Percentiles rank a stretch among this genome's conserved stretches.
phyloP scores from a whole-genome alignment of 2,797 vertebrate genomes.

The Microtus californicus region DNA sequence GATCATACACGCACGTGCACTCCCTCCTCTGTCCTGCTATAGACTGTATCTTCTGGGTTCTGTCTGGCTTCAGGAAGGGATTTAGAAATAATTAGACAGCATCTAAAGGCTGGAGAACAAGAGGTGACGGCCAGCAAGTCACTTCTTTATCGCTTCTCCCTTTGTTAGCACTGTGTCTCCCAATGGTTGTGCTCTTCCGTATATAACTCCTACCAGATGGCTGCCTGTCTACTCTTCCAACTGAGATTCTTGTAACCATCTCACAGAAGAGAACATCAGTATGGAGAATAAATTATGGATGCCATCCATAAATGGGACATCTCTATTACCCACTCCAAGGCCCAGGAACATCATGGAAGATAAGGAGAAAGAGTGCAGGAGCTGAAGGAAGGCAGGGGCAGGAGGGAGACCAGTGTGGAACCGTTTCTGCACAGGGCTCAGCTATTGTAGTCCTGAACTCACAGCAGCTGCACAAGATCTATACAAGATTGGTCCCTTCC shows the following conservation, averaged over 20 bases:
- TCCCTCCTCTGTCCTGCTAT: not conserved
- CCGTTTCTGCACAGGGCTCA: not conserved
- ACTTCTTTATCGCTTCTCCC: not conserved
- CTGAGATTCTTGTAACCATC: not conserved
- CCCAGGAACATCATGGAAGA: not conserved
- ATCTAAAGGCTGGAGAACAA: not conserved
- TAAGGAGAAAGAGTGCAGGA: not conserved
- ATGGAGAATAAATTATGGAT: not conserved
- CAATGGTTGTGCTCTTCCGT: not conserved
- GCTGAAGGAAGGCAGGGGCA: not conserved
- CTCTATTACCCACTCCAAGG: not conserved
- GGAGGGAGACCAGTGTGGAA: not conserved
- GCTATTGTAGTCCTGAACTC: not conserved
- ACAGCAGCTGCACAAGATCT: not conserved
- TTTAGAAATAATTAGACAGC: not conserved
- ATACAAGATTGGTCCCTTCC: not conserved
- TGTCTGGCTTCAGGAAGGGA: conserved; percentile 20
- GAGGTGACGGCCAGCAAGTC: not conserved
- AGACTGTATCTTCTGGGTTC: not conserved
- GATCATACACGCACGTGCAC: not conserved
- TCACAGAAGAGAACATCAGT: not conserved
- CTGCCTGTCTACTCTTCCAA: not conserved
- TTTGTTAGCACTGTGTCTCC: not conserved
- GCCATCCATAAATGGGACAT: not conserved
- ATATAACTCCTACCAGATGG: not conserved